Base-by-base conservation (phyloP, 2,797 vertebrate species). In the Tragelaphus oryx region DNA sequence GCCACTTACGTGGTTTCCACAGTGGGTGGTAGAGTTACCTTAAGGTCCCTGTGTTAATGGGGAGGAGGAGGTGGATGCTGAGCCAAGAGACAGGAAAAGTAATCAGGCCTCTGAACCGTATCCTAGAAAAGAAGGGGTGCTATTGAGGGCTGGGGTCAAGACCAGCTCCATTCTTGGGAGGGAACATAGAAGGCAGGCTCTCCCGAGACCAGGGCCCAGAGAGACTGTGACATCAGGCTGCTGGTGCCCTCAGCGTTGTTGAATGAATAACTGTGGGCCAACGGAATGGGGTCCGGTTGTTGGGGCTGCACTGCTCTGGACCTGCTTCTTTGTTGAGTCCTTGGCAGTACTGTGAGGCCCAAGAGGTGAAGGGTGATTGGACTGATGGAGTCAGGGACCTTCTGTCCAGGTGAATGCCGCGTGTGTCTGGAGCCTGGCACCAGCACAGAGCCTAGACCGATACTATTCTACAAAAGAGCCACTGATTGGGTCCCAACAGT, bases 211-310 rank as follows among this genome's bases (percentile, higher is more conserved):
- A n/a, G 74, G 33, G 37, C 71, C 50, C 0, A 1, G 81, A 20
- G 59, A 30, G 65, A 48, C 59, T 46, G 9, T 28, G 33, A 54
- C 33, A 2, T 44, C 46, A 79, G 54, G 65, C 20, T 22, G 37
- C 75, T 0, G 1, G 48, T 0, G 0, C 54, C 54, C 46, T 86
- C 24, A 55, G 18, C 41, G 20, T 71, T 44, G 4, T 26, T n/a
- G 59, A 44, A 8, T 26, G 22, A 54, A 55, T 54, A 44, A 65
- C 75, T 28, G 50, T 52, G 57, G 59, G n/a, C 76, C 18, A 24
- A 3, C 3, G 2, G 48, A n/a, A 79, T 52, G 76, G 30, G 7
- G 3, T 11, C 89, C 0, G 2, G 33, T 26, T 41, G 6, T 37
- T 60, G 26, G 57, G 12, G 7, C 28, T 54, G 2, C 22, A 37